Evolutionary conservation across 2,113 vertebrate genomes (phyloP), one percentile per base, ranked within the genome.

Genomic region (Clupea harengus): DNA sequence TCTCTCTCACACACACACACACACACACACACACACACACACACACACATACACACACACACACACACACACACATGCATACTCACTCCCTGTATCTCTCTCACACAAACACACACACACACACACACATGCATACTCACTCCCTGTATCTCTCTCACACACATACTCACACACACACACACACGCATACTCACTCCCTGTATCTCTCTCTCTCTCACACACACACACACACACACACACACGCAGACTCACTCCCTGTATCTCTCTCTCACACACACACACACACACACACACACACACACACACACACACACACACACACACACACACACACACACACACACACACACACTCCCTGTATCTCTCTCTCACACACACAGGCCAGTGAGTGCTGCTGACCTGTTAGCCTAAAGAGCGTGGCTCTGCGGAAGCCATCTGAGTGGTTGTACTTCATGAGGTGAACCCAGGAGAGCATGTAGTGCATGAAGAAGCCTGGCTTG

Each of bases 401-500:
- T 91, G 95, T 91, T 72, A 99, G 92, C 85, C 90, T 95, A 94
- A 99, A 98, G 84, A 99, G 96, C 0, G 94, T 96, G 2, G 96
- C 95, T 49, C 89, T 92, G 86, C 97, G 96, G 93, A 97, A 99
- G 0, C 90, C 93, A 84, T 96, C 95, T 0, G 93, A 94, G 89
- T 97, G 96, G 84, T 93, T 95, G 22, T 98, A 98, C 32, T 95
- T 96, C 82, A 95, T 84, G 89, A 99, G 93, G 85, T 93, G 92
- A 72, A 97, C 88, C 46, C 89, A 93, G 8, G 94, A 92, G 45
- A 89, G 85, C 0, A 91, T 95, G 81, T 92, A 87, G 1, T 93
- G 93, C 18, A 99, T 93, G 92, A 99, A 99, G 90, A 93, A 95
- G 10, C 97, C 96, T 0, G 96, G 96, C 75, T 95, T 95, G 0